Base-by-base conservation (phyloP, 2,113 vertebrate genomes). In the Proterorhinus semilunaris region DNA sequence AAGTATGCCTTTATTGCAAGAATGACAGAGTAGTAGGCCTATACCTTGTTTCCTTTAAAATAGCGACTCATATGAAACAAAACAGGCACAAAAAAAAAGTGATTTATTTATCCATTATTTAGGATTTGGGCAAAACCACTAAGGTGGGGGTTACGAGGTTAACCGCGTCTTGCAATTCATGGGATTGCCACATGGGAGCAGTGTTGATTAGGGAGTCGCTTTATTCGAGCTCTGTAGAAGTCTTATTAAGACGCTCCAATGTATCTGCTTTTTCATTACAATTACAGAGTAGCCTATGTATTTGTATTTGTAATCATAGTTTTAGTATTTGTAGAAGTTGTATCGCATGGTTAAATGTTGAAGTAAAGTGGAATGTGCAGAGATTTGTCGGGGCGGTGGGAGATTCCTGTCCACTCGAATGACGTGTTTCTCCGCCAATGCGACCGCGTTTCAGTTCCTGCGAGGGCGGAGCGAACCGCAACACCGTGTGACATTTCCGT, bases 361-460 rank as follows among this genome's bases (percentile, higher is more conserved):
- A 36, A 36, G 27, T 36, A 36, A 36, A 10, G 2, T 8, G 49
- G 57, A 57, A 48, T 75, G 59, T 15, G 47, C 27, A 17, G 2
- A 7, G 69, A 61, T 51, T 69, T 67, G 74, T 51, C 79, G 76
- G 68, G 71, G 55, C 66, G 5, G 75, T 74, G 86, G 69, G 68
- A 88, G 10, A 90, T 89, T 88, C 86, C 84, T 64, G 12, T 1
- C 68, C 62, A 48, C 50, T 10, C n/a, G 75, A 87, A 4, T 69
- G 85, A 87, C 9, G 72, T 45, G 7, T 65, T 49, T 50, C 10
- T 63, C 69, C 71, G 68, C 87, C 80, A 83, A 88, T 89, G 2
- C 10, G 0, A n/a, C 21, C 46, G 61, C 64, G 44, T 17, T n/a
- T 61, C 52, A 44, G 68, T 66, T 58, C 7, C 4, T 8, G n/a